Base-by-base conservation (phyloP, 2,797 vertebrate genomes). In the Falco rusticolus region DNA sequence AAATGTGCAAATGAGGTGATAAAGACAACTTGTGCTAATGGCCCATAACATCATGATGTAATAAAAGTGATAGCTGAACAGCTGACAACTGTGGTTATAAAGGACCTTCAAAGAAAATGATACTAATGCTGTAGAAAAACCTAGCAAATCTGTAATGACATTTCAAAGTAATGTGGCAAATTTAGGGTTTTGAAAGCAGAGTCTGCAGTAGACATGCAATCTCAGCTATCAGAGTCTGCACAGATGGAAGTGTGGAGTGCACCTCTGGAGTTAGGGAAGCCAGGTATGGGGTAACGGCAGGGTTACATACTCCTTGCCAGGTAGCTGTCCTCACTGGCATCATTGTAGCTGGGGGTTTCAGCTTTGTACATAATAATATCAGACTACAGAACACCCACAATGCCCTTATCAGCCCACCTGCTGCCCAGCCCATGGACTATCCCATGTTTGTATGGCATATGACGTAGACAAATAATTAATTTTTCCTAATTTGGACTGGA, bases 21-120 rank as follows among this genome's bases (percentile, higher is more conserved):
- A 89, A 86, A 86, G 37, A 92, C 43, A 84, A 47, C 29, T 78
- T 72, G 39, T 70, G 63, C 26, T 86, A 82, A 89, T 76, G 84
- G 54, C 3, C 54, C 25, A 1, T 93, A 54, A 56, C 19, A 7
- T 22, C 81, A 41, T 0, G 4, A 59, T 48, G 43, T 31, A 80
- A 51, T 71, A 84, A 68, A 76, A 94, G 21, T 16, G 63, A 59
- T 43, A 77, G 34, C 33, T 78, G 51, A 93, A 77, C 6, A 68
- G n/a, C 41, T 75, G 70, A 68, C 34, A 81, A 28, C 18, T 53
- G 34, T 60, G 80, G 22, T 63, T 64, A 33, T 59, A 65, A 68
- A 81, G 59, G 21, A 59, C 25, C 16, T 65, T 51, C 47, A 43
- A 82, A 72, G 33, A 68, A 76, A 70, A 64, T 45, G 0, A 26